Conservation (phyloP, 2,113 vertebrate genomes). For the Barnardius zonarius region DNA sequence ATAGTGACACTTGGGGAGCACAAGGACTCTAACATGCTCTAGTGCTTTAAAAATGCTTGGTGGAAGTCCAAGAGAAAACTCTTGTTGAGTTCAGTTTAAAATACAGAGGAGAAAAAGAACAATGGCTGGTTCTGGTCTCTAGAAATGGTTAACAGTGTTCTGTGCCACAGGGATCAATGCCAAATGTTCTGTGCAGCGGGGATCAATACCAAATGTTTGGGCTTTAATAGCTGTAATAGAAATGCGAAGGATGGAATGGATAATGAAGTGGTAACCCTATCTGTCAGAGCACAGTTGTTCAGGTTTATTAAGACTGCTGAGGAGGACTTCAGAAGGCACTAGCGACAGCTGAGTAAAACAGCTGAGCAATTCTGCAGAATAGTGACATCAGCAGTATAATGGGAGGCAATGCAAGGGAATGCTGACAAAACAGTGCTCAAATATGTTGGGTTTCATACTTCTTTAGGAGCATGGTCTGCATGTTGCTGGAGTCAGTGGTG, state of each 20-base stretch:
- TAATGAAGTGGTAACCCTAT: background rate
- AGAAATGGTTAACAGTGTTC: background rate
- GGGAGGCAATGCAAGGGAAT: background rate
- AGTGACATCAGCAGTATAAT: background rate
- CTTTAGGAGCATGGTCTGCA: background rate
- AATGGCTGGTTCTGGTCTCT: background rate
- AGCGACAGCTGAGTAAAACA: background rate
- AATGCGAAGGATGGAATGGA: background rate
- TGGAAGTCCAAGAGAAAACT: background rate
- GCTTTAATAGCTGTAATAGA: background rate
- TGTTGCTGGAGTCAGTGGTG: background rate
- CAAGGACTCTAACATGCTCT: background rate
- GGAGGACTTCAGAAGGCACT: background rate
- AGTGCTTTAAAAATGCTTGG: background rate
- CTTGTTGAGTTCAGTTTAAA: background rate
- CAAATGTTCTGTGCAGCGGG: background rate
- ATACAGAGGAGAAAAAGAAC: background rate
- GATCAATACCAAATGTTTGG: background rate
- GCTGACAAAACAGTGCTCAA: background rate
- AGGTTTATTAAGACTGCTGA: background rate
- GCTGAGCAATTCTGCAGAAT: background rate
- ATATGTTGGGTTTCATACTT: background rate
- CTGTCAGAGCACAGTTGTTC: constrained; percentile 6
- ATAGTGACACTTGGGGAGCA: background rate
- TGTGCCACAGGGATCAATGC: background rate